Evolutionary conservation across 2,113 vertebrate species (phyloP).

Genomic region (Nibea coibor): DNA sequence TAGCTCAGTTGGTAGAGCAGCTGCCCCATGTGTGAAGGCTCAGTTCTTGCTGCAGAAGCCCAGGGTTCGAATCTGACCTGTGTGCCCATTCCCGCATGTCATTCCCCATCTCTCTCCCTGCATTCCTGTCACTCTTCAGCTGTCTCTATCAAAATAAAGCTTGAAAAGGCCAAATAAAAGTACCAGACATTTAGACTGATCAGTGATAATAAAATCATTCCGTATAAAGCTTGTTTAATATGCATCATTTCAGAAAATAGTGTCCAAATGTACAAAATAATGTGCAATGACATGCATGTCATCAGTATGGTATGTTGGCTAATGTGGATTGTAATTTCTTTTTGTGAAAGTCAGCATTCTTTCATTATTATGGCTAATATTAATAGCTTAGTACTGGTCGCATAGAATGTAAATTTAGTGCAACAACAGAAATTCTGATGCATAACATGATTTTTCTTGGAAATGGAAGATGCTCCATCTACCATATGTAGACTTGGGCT

Average conservation of each 20-base stretch:
- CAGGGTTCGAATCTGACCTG: too few relatives aligned
- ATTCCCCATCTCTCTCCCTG: too few relatives aligned
- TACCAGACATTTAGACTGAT: not conserved
- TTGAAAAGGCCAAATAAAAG: too few relatives aligned
- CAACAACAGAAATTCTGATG: not conserved
- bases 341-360: slow-evolving; percentile 7
- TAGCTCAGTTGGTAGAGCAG: too few relatives aligned
- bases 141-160: too few relatives aligned
- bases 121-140: too few relatives aligned
- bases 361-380: slow-evolving; percentile 20
- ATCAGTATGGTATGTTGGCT: not conserved
- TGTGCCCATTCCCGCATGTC: too few relatives aligned
- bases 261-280: not conserved
- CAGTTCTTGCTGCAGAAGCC: too few relatives aligned
- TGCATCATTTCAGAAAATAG: not conserved
- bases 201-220: not conserved
- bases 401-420: not conserved
- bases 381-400: slow-evolving; percentile 5
- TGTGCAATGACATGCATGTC: not conserved
- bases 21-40: too few relatives aligned
- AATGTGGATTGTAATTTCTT: not conserved
- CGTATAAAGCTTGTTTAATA: not conserved
- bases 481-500: not conserved
- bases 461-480: slow-evolving; percentile 1
- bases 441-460: slow-evolving; percentile 3